A percentile compares a stretch with the other conserved stretches of the same genome.
phyloP scores from a whole-genome alignment of 1,140 invertebrate species.

The Ridgeia piscesae region DNA sequence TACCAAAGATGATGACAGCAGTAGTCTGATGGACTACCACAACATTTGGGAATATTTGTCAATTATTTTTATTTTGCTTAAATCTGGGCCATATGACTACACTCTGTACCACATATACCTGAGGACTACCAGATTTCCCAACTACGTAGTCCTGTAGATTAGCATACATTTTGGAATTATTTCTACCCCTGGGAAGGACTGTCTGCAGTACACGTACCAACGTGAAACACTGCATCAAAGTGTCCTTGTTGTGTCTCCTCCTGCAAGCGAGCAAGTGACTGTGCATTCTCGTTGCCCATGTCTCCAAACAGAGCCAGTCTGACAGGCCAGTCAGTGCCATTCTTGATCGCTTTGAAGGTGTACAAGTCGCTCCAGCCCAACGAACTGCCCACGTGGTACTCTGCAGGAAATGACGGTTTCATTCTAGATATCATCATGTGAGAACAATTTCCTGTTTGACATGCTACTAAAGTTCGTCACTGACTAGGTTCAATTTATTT shows the following conservation, averaged over 20 bases:
- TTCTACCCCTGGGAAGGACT: too few relatives aligned
- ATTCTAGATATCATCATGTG: conserved; percentile 12
- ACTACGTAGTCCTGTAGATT: too few relatives aligned
- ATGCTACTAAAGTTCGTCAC: not conserved
- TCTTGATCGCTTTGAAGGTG: conserved; percentile 70
- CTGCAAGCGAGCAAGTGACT: conserved; percentile 77
- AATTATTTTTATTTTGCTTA: too few relatives aligned
- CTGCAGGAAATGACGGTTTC: conserved; percentile 56
- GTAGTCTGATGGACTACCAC: too few relatives aligned
- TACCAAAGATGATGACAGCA: too few relatives aligned
- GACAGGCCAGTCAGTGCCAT: conserved; percentile 73
- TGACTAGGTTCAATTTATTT: not conserved
- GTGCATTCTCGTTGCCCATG: conserved; percentile 85
- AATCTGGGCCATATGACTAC: too few relatives aligned
- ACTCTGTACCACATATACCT: too few relatives aligned
- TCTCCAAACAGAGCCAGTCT: conserved; percentile 85
- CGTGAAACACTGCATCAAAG: conserved; percentile 88
- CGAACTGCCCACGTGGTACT: conserved; percentile 79
- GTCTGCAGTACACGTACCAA: conserved; percentile 49
- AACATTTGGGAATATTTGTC: too few relatives aligned
- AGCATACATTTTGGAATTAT: too few relatives aligned
- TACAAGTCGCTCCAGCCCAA: conserved; percentile 77
- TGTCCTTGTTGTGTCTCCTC: conserved; percentile 76
- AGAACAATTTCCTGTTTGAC: not conserved
- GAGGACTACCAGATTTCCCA: too few relatives aligned